Evolutionary conservation across 2,888 invertebrate genomes (phyloP), one percentile per base, ranked within the genome.

Genomic region (Lasioglossum pauxillum): DNA sequence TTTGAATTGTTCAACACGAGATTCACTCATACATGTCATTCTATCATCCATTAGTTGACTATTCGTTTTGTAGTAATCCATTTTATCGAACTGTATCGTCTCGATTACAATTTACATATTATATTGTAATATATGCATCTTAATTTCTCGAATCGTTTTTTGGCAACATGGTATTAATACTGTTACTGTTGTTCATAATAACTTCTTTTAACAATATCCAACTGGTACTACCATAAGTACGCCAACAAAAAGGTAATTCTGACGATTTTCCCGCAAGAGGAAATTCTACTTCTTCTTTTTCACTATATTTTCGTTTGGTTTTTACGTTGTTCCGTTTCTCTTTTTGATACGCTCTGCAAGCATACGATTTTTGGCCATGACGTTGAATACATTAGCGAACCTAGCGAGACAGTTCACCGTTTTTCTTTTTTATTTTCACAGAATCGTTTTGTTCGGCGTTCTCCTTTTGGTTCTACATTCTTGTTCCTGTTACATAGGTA

Each of bases 241-340:
- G 92, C 88, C 93, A 92, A 88, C 92, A 92, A 93, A 92, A 93
- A 93, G 94, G 93, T 93, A 94, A 94, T 92, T 93, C 83, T 67
- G 84, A 89, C 75, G 79, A 89, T 10, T 84, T 82, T 82, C 41
- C 77, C 60, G 81, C 85, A 80, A 83, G 76, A 77, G 72, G 80
- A 80, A 69, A 12, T 69, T 38, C 12, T 41, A 38, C n/a, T 38
- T 69, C 38, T 69, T 69, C 35, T 67, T 67, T 67, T 67, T 67
- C 35, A 35, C 67, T 67, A 67, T 67, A 53, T 53, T 67, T 67
- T 67, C 35, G 31, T 67, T 67, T 67, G 10, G 31, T 67, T 31
- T 35, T 31, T 67, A 31, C 67, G 31, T 67, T 35, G 38, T 69
- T 69, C 35, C 35, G 69, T 69, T 69, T 41, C 38, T 38, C 41